These are phyloP conservation scores for Cancer borealis DNA, from an alignment of 2,888 invertebrate species.

Conservation along the genomic window DNA sequence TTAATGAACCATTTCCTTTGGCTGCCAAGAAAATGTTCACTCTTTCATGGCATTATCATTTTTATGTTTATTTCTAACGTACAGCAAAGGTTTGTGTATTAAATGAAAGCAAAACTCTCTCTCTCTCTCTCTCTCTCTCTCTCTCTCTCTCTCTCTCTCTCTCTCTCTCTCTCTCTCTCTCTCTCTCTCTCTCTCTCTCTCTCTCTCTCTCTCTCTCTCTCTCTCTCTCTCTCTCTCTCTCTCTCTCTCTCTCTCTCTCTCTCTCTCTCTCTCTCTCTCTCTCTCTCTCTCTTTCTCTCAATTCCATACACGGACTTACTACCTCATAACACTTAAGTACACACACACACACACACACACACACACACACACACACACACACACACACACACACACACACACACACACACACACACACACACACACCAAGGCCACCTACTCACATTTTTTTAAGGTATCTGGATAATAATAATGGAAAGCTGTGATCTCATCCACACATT, in stretches of 20 bases:
- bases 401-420: constrained; percentile 29
- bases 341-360: constrained; percentile 28
- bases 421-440: background rate
- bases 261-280: constrained; percentile 20
- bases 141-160: constrained; percentile 17
- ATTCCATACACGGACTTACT: background rate
- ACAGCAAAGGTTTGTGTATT: background rate
- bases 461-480: background rate
- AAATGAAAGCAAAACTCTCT: background rate
- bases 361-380: constrained; percentile 17
- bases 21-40: background rate
- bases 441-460: background rate
- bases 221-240: constrained; percentile 18
- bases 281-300: constrained; percentile 18
- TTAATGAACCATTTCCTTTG: background rate
- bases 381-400: constrained; percentile 40
- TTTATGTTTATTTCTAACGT: background rate
- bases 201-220: constrained; percentile 20
- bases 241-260: background rate
- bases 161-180: no score
- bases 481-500: background rate
- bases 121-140: constrained; percentile 20
- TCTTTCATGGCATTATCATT: background rate
- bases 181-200: no score
- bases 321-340: background rate